Base-by-base conservation (phyloP, 1,140 invertebrate genomes). In the Drosophila miranda region DNA sequence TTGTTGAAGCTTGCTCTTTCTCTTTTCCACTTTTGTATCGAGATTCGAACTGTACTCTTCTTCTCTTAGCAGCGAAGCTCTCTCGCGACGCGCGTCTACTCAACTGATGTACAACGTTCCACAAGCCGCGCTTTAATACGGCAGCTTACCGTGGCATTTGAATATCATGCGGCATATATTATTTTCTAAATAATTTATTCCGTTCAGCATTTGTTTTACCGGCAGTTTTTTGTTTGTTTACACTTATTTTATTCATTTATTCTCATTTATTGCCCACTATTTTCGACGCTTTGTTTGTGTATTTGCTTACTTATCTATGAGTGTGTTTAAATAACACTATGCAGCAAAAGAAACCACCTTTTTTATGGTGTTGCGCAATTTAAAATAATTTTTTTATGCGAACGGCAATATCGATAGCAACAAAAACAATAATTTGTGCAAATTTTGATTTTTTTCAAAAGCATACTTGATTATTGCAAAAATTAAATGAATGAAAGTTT, bases 191-290 rank as follows among this genome's bases (percentile, higher is more conserved):
- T 72, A 34, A 63, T 72, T 63, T 38, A 42, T 23, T 23, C 16
- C 28, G 26, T 26, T 26, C 23, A 26, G 23, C 23, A 26, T 26
- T 26, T 26, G 23, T 43, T 62, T 56, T 73, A 46, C 63, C 63
- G 54, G 66, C 59, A 43, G 3, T 44, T 41, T 16, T 74, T 58
- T 48, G 54, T 44, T 45, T 74, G 49, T 75, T 75, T 75, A 41
- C 34, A 34, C 50, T 67, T 38, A 38, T n/a, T n/a, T n/a, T n/a
- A n/a, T n/a, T n/a, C n/a, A n/a, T n/a, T n/a, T n/a, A n/a, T n/a
- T n/a, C 11, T 38, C 34, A 38, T 38, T 11, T 38, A 38, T 38
- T 38, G 3, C 13, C 11, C 4, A 11, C 34, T 13, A 13, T 56
- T 68, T 48, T 26, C 66, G 51, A 64, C 8, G 16, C 67, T 34